These are phyloP conservation scores for Lingula anatina DNA, from an alignment of 2,888 invertebrate genomes.

Conservation along the genomic window DNA sequence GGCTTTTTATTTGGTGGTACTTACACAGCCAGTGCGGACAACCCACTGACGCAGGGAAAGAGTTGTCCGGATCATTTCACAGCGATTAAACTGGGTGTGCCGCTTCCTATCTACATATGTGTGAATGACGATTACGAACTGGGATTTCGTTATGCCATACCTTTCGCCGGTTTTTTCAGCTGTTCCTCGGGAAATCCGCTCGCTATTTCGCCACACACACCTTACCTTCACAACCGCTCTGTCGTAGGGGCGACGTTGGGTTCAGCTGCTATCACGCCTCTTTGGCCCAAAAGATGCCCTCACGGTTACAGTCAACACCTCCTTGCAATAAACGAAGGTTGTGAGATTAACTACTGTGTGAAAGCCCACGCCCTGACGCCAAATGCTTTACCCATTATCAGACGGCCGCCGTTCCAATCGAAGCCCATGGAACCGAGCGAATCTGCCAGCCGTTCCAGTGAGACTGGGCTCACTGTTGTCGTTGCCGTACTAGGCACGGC, in stretches of 20 bases:
- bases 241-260: constrained; percentile 4
- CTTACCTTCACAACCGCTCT: not conserved
- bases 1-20: constrained; percentile 37
- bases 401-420: constrained; percentile 28
- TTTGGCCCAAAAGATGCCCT: constrained; percentile 29
- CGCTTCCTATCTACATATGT: constrained; percentile 25
- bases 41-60: constrained; percentile 20
- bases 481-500: too few species aligned
- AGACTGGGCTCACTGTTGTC: too few species aligned
- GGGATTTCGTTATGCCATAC: constrained; percentile 19
- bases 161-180: constrained; percentile 36
- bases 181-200: constrained; percentile 29
- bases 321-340: constrained; percentile 24
- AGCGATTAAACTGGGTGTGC: constrained; percentile 16
- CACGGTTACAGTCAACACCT: constrained; percentile 32
- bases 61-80: constrained; percentile 27
- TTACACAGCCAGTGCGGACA: constrained; percentile 18
- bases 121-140: constrained; percentile 33
- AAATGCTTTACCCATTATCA: constrained; percentile 20
- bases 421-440: too few species aligned
- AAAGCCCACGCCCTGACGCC: constrained; percentile 22
- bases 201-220: constrained; percentile 1
- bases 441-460: too few species aligned
- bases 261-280: constrained; percentile 8
- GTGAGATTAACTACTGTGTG: constrained; percentile 32